Base-by-base conservation (phyloP, 2,113 vertebrate species). In the Colinus virginianus region DNA sequence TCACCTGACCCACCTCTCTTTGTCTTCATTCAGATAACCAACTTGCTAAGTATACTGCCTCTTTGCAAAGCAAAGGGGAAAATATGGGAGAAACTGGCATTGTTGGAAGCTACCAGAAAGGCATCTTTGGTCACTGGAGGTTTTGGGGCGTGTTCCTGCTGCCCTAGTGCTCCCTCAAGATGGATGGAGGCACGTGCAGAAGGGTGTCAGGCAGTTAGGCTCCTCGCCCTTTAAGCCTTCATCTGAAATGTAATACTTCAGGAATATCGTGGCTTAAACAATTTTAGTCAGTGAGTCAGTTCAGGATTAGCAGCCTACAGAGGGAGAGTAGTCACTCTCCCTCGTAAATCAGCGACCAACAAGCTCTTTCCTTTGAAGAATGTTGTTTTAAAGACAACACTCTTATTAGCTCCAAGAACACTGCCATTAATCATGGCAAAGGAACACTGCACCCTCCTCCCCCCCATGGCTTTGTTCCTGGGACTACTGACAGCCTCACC, bases 241-340 rank as follows among this genome's bases (percentile, higher is more conserved):
- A 32, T 67, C 85, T 71, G 93, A 95, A 96, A 84, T 15, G 68
- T 68, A 93, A 93, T 75, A 62, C 92, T 93, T 91, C 28, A 90
- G 88, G 90, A 96, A 93, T 88, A 95, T 6, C 56, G 83, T 64
- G 61, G 90, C 93, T 94, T 93, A 83, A 75, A 95, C 96, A 94
- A 80, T 87, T 95, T 94, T 94, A 96, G 93, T 63, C 78, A 90
- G 69, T 96, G 95, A 96, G 94, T 96, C 93, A 96, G 75, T 88
- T 88, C 90, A 25, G 61, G 89, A 90, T 94, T 84, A 96, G 49
- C 87, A 84, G 34, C 74, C 93, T 63, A 26, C 91, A 76, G 84
- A 48, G 16, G 80, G 91, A 93, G 87, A 69, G 75, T 34, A 74
- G 82, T 67, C 56, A 90, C 68, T 95, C 66, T 75, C 77, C 58